Conservation (phyloP, 2,888 invertebrate species). For the Ligdia adustata region DNA sequence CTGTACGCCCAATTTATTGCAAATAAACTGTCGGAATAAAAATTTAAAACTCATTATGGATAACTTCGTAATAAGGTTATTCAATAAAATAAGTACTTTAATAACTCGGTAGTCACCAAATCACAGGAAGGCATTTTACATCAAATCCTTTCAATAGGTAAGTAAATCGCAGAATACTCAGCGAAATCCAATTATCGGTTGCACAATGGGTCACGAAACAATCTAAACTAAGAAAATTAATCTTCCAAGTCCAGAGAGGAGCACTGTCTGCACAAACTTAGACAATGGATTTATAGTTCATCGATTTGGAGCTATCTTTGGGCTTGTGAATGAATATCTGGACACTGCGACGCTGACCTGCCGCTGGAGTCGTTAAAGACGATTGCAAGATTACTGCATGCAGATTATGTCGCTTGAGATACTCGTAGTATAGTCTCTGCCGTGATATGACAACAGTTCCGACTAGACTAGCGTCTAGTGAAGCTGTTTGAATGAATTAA, state of each 20-base stretch:
- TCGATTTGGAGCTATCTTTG: slow-evolving; percentile 77
- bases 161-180: slow-evolving; percentile 78
- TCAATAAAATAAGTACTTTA: too few relatives aligned
- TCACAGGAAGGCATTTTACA: slow-evolving; percentile 42
- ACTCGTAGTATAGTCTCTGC: too few relatives aligned
- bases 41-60: too few relatives aligned
- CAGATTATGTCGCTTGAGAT: slow-evolving; percentile 27
- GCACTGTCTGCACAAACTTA: slow-evolving; percentile 81
- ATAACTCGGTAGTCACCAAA: too few relatives aligned
- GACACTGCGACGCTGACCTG: slow-evolving; percentile 37
- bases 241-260: slow-evolving; percentile 80
- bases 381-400: slow-evolving; percentile 19
- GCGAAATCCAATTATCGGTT: slow-evolving; percentile 82
- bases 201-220: slow-evolving; percentile 84
- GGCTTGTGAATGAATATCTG: slow-evolving; percentile 54
- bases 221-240: slow-evolving; percentile 85
- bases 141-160: slow-evolving; percentile 64
- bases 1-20: too few relatives aligned
- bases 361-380: slow-evolving; percentile 23
- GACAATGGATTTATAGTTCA: slow-evolving; percentile 84
- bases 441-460: too few relatives aligned
- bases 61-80: too few relatives aligned
- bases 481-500: too few relatives aligned
- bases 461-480: too few relatives aligned
- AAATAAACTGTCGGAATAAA: too few relatives aligned